Conservation (phyloP, 2,888 invertebrate genomes). For the Geotrupes spiniger region DNA sequence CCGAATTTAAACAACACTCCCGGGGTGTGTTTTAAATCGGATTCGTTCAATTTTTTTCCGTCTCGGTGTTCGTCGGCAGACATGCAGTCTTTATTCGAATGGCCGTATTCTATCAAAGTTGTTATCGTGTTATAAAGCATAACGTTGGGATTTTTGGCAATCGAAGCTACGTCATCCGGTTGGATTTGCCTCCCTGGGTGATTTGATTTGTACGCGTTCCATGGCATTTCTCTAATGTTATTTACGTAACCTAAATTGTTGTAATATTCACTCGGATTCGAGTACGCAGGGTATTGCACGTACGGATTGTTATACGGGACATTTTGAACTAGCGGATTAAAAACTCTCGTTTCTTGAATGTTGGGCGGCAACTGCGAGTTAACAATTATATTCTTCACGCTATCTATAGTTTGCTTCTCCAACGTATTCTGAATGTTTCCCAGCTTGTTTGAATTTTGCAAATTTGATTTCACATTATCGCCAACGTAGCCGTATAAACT, state of each 20-base stretch:
- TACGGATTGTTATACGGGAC: slow-evolving; percentile 17
- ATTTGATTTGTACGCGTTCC: slow-evolving; percentile 16
- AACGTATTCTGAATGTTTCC: slow-evolving; percentile 20
- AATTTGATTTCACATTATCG: slow-evolving; percentile 15
- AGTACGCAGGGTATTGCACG: slow-evolving; percentile 8
- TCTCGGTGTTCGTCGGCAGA: too few species aligned
- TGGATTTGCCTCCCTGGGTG: slow-evolving; percentile 9
- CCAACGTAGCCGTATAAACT: slow-evolving; percentile 8
- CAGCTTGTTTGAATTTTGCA: slow-evolving; percentile 15
- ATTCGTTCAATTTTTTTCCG: too few species aligned
- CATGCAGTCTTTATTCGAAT: too few species aligned
- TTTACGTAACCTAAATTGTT: slow-evolving; percentile 18
- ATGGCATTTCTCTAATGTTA: slow-evolving; percentile 17
- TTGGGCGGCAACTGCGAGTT: slow-evolving; percentile 19
- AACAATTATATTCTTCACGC: slow-evolving; percentile 39
- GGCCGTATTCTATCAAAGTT: too few species aligned
- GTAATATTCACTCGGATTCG: slow-evolving; percentile 9
- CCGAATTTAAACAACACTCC: too few species aligned
- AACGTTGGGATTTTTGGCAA: slow-evolving; percentile 2
- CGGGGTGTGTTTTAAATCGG: too few species aligned
- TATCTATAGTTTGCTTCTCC: slow-evolving; percentile 40
- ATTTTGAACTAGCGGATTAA: slow-evolving; percentile 21
- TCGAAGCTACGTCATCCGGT: too few species aligned
- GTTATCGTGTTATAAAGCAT: too few species aligned
- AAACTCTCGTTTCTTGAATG: slow-evolving; percentile 13